A percentile compares a stretch with the other conserved stretches of the same genome.
Evolutionary conservation across 2,797 vertebrate genomes (phyloP).

Genomic region (Aphelocoma californica): DNA sequence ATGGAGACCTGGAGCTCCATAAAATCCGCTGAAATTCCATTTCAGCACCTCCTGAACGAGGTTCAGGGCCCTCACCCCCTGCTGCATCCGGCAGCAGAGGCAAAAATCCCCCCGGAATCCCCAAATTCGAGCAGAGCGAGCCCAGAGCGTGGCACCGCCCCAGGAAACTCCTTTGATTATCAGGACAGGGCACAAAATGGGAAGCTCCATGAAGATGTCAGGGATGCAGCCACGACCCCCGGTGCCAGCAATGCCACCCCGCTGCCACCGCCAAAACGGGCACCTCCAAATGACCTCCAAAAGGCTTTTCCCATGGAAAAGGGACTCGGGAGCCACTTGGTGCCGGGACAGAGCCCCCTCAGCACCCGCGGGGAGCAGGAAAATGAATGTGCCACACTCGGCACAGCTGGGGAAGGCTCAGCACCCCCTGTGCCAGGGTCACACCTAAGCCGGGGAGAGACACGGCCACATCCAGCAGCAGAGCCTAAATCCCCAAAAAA

Average conservation of each 20-base stretch:
- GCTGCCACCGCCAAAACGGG: rapidly evolving
- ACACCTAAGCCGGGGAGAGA: rapidly evolving
- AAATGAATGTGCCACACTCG: rapidly evolving
- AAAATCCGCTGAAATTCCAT: not conserved
- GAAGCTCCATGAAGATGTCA: rapidly evolving
- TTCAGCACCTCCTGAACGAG: not conserved
- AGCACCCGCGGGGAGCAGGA: not conserved
- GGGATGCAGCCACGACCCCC: not conserved
- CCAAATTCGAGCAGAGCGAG: not conserved
- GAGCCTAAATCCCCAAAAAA: too few species aligned
- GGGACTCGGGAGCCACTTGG: not conserved
- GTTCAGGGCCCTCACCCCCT: not conserved
- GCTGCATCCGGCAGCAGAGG: not conserved
- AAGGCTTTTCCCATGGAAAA: not conserved
- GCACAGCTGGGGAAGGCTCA: not conserved
- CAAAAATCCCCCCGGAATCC: not conserved
- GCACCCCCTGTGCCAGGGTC: rapidly evolving
- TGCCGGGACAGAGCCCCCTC: rapidly evolving
- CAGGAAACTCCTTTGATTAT: not conserved
- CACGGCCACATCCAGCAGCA: rapidly evolving
- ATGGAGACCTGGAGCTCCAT: not conserved
- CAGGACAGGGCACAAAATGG: rapidly evolving
- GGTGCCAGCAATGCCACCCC: not conserved
- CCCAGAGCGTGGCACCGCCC: not conserved
- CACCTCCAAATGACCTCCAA: not conserved